These are phyloP conservation scores for Microtus oregoni DNA, from an alignment of 2,113 vertebrate genomes.

Conservation along the genomic window DNA sequence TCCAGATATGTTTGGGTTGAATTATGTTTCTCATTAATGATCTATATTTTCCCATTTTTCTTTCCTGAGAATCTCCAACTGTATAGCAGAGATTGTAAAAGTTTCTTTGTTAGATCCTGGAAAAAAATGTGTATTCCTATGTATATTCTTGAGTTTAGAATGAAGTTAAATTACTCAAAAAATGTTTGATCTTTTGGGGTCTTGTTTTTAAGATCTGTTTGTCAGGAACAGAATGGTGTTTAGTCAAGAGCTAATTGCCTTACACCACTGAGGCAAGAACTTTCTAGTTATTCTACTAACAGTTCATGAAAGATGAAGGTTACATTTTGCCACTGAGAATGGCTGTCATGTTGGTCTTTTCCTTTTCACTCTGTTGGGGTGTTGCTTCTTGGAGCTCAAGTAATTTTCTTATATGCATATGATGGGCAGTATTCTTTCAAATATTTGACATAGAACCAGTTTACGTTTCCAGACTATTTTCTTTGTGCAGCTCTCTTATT, in stretches of 20 bases:
- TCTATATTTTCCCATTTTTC: not conserved
- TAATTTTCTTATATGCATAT: not conserved
- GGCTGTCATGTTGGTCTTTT: too few species aligned
- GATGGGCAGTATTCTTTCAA: not conserved
- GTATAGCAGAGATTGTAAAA: not conserved
- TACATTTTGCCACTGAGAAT: not conserved
- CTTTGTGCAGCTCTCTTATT: not conserved
- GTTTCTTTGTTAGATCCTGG: constrained; percentile 35
- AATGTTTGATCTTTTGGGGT: not conserved
- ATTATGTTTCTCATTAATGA: constrained; percentile 1
- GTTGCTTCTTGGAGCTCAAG: not conserved
- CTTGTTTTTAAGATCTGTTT: constrained; percentile 37
- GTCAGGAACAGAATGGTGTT: not conserved
- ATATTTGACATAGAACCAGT: not conserved
- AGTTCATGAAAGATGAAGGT: not conserved
- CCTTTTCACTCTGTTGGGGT: not conserved
- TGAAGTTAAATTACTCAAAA: constrained; percentile 22
- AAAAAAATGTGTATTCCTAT: constrained; percentile 23
- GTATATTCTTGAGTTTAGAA: constrained; percentile 31
- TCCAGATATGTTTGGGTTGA: not conserved
- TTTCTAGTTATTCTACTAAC: not conserved
- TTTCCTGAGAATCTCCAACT: not conserved
- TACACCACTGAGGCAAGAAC: not conserved
- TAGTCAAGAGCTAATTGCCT: not conserved
- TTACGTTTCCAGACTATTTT: not conserved